A percentile compares a stretch with the other conserved stretches of the same genome.
These are phyloP conservation scores for Phorcus lineatus DNA, from an alignment of 2,888 invertebrate genomes.

Conservation along the genomic window DNA sequence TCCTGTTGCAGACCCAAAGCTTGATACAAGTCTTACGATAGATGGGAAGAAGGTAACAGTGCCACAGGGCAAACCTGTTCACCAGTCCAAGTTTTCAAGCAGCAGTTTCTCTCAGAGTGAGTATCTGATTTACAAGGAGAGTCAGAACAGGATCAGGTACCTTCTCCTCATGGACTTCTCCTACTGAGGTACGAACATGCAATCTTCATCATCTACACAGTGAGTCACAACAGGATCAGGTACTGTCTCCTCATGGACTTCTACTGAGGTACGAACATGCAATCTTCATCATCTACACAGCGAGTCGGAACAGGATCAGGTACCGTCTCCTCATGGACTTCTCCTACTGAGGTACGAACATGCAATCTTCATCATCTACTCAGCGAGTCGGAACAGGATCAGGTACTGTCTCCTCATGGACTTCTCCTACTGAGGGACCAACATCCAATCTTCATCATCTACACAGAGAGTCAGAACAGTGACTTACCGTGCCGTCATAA, in stretches of 20 bases:
- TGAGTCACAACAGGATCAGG: not conserved
- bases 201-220: not conserved
- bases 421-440: not conserved
- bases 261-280: not conserved
- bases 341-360: not conserved
- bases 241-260: not conserved
- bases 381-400: conserved; percentile 73
- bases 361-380: conserved; percentile 63
- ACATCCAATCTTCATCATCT: not conserved
- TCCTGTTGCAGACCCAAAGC: conserved; percentile 66
- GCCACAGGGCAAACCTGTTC: conserved; percentile 73
- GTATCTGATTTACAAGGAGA: conserved; percentile 75
- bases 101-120: conserved; percentile 74
- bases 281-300: not conserved
- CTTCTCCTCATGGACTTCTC: conserved; percentile 64
- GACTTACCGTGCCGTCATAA: no score
- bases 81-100: conserved; percentile 33
- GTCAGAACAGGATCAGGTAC: conserved; percentile 74
- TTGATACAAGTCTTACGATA: conserved; percentile 63
- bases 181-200: conserved; percentile 4
- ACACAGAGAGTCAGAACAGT: not conserved
- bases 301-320: not conserved
- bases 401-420: conserved; percentile 65
- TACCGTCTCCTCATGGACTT: not conserved
- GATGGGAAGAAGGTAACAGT: conserved; percentile 72